Conservation (phyloP, 2,113 vertebrate species). For the Mustela lutreola region DNA sequence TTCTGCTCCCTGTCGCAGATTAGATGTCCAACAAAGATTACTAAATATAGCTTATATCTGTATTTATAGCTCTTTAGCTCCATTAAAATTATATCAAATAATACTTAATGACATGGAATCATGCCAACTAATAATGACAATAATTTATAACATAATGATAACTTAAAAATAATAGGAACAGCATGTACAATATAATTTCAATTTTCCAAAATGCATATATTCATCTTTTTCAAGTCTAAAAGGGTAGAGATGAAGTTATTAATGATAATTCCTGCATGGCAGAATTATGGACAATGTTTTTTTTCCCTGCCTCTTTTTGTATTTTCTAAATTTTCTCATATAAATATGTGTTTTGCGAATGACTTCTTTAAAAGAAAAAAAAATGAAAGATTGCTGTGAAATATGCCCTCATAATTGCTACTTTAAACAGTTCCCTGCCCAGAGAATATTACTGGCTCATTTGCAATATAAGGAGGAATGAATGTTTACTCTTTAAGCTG, state of each 20-base stretch:
- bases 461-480: neutral
- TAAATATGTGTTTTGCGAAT: neutral
- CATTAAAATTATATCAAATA: neutral
- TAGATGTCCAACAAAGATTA: neutral
- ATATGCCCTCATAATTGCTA: neutral
- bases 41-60: neutral
- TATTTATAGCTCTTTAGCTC: neutral
- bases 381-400: slow-evolving; percentile 4
- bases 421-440: neutral
- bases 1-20: neutral
- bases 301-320: neutral
- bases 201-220: slow-evolving; percentile 12
- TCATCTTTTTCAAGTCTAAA: neutral
- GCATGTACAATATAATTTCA: neutral
- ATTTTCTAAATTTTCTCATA: slow-evolving; percentile 45
- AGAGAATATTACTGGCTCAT: neutral
- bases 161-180: slow-evolving; percentile 37
- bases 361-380: slow-evolving; percentile 1
- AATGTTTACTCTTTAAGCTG: slow-evolving; percentile 23
- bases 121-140: neutral
- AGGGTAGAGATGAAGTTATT: neutral
- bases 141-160: neutral
- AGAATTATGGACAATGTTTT: neutral
- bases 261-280: neutral
- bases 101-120: slow-evolving; percentile 5